Evolutionary conservation across 2,888 invertebrate genomes (phyloP).

Genomic region (Elmis aenea): DNA sequence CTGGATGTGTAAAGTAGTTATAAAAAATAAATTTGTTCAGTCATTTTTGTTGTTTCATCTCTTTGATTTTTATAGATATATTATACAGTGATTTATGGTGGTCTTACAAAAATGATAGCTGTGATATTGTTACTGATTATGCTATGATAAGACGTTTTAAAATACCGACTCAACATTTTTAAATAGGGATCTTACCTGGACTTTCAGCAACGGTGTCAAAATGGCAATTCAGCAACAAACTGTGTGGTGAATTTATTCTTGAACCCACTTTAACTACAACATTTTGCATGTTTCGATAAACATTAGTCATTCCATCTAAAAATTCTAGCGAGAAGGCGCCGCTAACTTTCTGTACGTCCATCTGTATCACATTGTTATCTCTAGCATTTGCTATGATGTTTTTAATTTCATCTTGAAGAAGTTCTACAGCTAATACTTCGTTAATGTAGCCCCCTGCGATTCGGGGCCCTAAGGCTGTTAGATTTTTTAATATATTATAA

Average conservation of each 20-base stretch:
- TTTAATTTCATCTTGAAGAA: slow-evolving; percentile 47
- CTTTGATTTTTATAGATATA: no score
- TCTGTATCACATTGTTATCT: slow-evolving; percentile 46
- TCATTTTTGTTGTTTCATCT: no score
- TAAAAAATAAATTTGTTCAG: no score
- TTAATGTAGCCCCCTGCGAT: slow-evolving; percentile 64
- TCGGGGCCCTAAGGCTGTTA: slow-evolving; percentile 58
- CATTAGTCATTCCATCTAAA: slow-evolving; percentile 67
- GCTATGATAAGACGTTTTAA: no score
- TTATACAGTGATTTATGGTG: no score
- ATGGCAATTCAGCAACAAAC: slow-evolving; percentile 71
- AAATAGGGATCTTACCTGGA: slow-evolving; percentile 52
- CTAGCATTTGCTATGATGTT: slow-evolving; percentile 47
- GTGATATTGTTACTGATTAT: no score
- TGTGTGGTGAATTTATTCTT: slow-evolving; percentile 49
- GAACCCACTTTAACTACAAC: slow-evolving; percentile 63
- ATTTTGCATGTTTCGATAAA: slow-evolving; percentile 64
- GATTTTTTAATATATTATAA: slow-evolving; percentile 57
- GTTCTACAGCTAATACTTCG: slow-evolving; percentile 55
- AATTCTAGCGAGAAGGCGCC: slow-evolving; percentile 67
- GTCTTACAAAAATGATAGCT: no score
- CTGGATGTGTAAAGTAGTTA: no score
- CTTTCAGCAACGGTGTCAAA: slow-evolving; percentile 70
- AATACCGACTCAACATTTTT: not conserved
- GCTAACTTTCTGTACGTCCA: slow-evolving; percentile 60